Percentiles rank a stretch among this genome's conserved stretches.
Conservation (phyloP, 2,797 vertebrate species). For the Triplophysa bombifrons region DNA sequence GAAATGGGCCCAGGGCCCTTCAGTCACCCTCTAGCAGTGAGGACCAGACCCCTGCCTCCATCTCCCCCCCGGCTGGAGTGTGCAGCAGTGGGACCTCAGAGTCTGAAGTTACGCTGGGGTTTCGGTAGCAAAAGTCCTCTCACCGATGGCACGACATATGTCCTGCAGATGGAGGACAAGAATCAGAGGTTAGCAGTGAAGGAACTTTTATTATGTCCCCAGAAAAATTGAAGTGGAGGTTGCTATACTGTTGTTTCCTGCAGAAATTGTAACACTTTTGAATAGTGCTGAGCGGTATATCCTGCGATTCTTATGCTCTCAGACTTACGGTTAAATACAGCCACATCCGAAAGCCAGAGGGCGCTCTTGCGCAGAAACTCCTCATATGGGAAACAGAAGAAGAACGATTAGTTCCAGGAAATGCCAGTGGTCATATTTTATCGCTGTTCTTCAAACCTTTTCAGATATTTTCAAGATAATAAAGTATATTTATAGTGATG, state of each 20-base stretch:
- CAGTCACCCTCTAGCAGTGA: slow-evolving; percentile 83
- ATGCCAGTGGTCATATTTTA: too few relatives aligned
- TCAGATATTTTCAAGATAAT: too few relatives aligned
- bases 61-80: slow-evolving; percentile 92
- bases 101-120: slow-evolving; percentile 97
- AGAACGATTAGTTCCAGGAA: too few relatives aligned
- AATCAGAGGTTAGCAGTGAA: slow-evolving; percentile 84
- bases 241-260: not conserved
- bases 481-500: too few relatives aligned
- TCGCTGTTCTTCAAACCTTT: too few relatives aligned
- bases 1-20: slow-evolving; percentile 88
- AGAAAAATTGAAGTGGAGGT: not conserved
- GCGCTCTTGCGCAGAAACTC: too few relatives aligned
- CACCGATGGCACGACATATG: slow-evolving; percentile 85
- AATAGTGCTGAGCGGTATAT: too few relatives aligned
- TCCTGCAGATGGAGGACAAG: slow-evolving; percentile 93
- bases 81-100: slow-evolving; percentile 92
- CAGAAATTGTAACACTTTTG: not conserved
- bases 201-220: not conserved
- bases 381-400: too few relatives aligned
- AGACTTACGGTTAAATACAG: too few relatives aligned
- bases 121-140: slow-evolving; percentile 80
- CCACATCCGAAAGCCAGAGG: too few relatives aligned
- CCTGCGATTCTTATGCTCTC: too few relatives aligned
- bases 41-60: slow-evolving; percentile 91